These are phyloP conservation scores for Acanthosepion esculentum DNA, from an alignment of 2,888 invertebrate species.

Conservation along the genomic window DNA sequence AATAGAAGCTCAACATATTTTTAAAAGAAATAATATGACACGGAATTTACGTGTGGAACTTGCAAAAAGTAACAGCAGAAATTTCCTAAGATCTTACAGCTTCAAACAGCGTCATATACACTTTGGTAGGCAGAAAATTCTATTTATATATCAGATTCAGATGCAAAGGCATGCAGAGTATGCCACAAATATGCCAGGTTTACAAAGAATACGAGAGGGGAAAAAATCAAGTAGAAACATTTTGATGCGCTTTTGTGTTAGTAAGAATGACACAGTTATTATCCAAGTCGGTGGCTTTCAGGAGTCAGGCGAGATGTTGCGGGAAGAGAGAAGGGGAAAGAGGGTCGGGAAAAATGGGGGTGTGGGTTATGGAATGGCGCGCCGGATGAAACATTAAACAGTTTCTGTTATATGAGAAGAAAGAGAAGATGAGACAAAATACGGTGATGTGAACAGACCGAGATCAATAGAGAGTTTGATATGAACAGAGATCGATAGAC, in stretches of 20 bases:
- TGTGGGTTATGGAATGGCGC: background rate
- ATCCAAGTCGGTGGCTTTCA: background rate
- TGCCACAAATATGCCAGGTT: background rate
- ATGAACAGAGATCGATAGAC: no score
- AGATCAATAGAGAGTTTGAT: no score
- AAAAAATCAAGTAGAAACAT: background rate
- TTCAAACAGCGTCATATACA: background rate
- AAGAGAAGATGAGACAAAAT: no score
- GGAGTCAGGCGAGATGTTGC: background rate
- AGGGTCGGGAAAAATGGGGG: background rate
- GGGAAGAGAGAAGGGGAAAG: background rate
- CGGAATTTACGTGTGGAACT: no score
- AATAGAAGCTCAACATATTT: no score
- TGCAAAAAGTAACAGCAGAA: no score
- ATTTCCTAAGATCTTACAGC: no score
- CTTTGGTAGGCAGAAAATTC: background rate
- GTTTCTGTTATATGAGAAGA: background rate
- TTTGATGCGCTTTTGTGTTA: background rate
- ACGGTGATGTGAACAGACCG: no score
- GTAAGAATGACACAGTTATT: conserved; percentile 33
- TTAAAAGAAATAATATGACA: no score
- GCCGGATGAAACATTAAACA: background rate
- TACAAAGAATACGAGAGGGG: background rate
- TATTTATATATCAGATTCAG: background rate
- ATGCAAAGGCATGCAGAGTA: background rate